A percentile compares a stretch with the other conserved stretches of the same genome.
phyloP scores from a whole-genome alignment of 2,113 vertebrate species.

The Balaenoptera acutorostrata region DNA sequence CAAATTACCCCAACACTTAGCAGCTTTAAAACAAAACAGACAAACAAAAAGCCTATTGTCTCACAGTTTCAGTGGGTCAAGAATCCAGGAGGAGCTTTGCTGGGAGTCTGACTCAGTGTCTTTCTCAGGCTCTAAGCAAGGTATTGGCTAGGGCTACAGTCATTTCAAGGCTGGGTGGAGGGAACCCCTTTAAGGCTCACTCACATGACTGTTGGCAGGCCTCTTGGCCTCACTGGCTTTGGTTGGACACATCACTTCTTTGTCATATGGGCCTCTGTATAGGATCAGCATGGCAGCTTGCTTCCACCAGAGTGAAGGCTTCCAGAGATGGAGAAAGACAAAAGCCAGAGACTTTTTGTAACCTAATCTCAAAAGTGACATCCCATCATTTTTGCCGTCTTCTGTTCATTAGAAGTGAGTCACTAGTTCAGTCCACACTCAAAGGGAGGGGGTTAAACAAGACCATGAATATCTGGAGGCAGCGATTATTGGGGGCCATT shows the following conservation, averaged over 20 bases:
- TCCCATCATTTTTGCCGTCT: not conserved
- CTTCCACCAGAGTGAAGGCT: not conserved
- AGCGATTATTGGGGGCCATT: not conserved
- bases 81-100: not conserved
- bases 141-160: not conserved
- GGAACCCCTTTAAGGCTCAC: not conserved
- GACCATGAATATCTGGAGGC: not conserved
- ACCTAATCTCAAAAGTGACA: not conserved
- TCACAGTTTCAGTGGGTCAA: not conserved
- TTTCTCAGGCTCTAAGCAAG: not conserved
- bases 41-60: not conserved
- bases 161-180: not conserved
- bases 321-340: not conserved
- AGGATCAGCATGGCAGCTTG: not conserved
- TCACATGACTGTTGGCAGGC: not conserved
- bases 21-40: not conserved
- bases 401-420: not conserved
- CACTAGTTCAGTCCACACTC: not conserved
- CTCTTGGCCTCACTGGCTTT: not conserved
- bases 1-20: not conserved
- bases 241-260: not conserved
- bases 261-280: not conserved
- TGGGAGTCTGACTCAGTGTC: not conserved
- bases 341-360: not conserved
- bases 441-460: not conserved